phyloP scores from a whole-genome alignment of 2,888 invertebrate species.

The Tipula confusa region DNA sequence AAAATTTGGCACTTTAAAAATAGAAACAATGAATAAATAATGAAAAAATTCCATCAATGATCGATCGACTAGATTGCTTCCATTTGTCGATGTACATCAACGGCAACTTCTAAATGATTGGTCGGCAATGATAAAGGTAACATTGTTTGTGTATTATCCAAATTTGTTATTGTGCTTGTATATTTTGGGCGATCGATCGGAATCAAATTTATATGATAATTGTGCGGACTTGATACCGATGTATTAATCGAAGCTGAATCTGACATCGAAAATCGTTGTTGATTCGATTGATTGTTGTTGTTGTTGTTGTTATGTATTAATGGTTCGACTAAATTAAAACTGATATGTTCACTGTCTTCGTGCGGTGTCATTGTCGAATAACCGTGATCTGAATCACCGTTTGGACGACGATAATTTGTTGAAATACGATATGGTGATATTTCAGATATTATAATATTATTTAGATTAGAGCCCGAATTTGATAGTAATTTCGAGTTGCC shows the following conservation, averaged over 20 bases:
- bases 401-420: conserved; percentile 70
- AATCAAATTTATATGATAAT: conserved; percentile 39
- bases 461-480: conserved; percentile 54
- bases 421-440: conserved; percentile 85
- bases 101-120: conserved; percentile 75
- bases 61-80: conserved; percentile 60
- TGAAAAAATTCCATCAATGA: neutral
- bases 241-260: conserved; percentile 57
- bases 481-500: conserved; percentile 42
- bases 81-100: conserved; percentile 84
- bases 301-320: conserved; percentile 49
- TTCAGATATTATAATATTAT: conserved; percentile 53
- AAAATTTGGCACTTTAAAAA: conserved; percentile 15
- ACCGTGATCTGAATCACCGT: conserved; percentile 77
- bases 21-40: conserved; percentile 6
- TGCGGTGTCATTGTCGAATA: conserved; percentile 93
- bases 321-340: conserved; percentile 66
- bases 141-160: conserved; percentile 47
- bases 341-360: conserved; percentile 80
- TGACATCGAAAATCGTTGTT: conserved; percentile 54
- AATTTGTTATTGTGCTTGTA: conserved; percentile 48
- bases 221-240: conserved; percentile 50
- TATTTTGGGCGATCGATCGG: conserved; percentile 41
- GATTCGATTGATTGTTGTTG: conserved; percentile 40
- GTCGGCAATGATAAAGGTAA: conserved; percentile 40